Conservation (phyloP, 2,797 vertebrate genomes). For the Adelosebastes latens region DNA sequence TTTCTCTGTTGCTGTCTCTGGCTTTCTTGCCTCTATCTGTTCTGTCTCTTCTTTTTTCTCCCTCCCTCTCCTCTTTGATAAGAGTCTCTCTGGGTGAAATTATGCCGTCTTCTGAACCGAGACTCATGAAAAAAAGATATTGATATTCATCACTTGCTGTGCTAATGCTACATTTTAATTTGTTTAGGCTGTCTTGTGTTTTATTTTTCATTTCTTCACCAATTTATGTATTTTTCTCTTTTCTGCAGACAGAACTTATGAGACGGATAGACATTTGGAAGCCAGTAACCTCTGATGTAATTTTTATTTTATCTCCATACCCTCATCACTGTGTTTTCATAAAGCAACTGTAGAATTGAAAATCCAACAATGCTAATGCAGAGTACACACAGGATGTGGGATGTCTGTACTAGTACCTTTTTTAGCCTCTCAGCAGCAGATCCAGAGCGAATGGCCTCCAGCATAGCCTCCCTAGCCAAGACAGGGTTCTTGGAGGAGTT, state of each 20-base stretch:
- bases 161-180: not conserved
- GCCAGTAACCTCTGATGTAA: not conserved
- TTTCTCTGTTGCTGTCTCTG: slow-evolving; percentile 28
- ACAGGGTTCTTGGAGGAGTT: slow-evolving; percentile 54
- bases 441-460: slow-evolving; percentile 95
- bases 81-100: slow-evolving; percentile 22
- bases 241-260: slow-evolving; percentile 3
- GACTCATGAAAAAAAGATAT: not conserved
- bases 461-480: slow-evolving; percentile 85
- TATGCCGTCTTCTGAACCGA: not conserved
- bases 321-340: not conserved
- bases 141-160: not conserved
- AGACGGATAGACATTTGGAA: not conserved
- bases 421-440: slow-evolving; percentile 88
- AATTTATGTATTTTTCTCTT: not conserved
- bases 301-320: not conserved
- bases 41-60: not conserved
- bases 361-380: not conserved
- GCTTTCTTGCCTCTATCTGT: slow-evolving; percentile 22
- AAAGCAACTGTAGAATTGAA: not conserved
- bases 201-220: not conserved
- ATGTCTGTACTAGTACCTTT: slow-evolving; percentile 84
- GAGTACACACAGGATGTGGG: not conserved
- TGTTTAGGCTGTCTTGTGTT: not conserved
- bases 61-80: slow-evolving; percentile 10